These are phyloP conservation scores for Zophobas morio DNA, from an alignment of 1,140 invertebrate genomes.

Conservation along the genomic window DNA sequence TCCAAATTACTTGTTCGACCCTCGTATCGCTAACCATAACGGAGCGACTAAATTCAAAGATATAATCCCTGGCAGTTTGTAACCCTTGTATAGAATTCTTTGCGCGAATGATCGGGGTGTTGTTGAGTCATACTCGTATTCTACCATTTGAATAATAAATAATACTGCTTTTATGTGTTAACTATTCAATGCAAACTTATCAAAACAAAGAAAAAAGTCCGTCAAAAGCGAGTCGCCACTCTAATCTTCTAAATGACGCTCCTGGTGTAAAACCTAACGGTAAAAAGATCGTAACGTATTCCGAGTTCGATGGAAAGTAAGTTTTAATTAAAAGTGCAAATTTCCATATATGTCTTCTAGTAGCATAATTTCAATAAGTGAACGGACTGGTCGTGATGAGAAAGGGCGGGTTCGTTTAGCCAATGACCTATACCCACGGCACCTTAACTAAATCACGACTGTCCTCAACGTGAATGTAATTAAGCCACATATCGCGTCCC, in stretches of 20 bases:
- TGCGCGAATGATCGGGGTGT: no score
- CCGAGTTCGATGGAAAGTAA: neutral
- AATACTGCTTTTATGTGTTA: no score
- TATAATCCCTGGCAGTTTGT: no score
- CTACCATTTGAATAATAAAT: no score
- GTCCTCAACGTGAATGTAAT: conserved; percentile 7
- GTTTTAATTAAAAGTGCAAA: neutral
- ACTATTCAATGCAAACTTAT: neutral
- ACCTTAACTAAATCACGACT: conserved; percentile 15
- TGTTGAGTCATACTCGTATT: no score
- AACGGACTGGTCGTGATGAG: conserved; percentile 26
- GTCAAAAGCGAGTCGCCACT: no score
- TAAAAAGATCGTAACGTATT: neutral
- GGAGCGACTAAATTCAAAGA: no score
- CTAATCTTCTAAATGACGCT: no score
- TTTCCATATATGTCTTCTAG: conserved; percentile 6
- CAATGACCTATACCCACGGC: conserved; percentile 1
- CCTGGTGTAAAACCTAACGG: neutral
- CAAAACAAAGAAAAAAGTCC: no score
- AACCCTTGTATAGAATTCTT: no score
- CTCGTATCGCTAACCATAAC: no score
- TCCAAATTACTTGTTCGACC: no score
- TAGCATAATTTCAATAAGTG: neutral
- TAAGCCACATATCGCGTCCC: neutral
- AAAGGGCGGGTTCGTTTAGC: conserved; percentile 7